A percentile compares a stretch with the other conserved stretches of the same genome.
phyloP scores from a whole-genome alignment of 2,888 invertebrate species.

The Matsumyia berberina region DNA sequence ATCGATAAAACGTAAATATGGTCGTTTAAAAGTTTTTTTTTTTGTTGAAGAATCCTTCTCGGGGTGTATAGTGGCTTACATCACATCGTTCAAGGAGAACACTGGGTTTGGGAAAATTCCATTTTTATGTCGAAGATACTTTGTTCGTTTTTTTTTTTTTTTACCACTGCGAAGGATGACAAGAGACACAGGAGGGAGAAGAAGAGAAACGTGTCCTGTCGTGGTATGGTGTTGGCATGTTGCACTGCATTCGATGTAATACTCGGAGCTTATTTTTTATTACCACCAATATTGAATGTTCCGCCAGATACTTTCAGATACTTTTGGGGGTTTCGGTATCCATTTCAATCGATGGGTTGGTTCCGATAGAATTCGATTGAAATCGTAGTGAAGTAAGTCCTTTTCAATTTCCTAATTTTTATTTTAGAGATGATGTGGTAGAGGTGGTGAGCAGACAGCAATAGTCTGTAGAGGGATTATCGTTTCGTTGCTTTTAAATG shows the following conservation, averaged over 20 bases:
- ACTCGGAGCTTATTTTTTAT: constrained; percentile 83
- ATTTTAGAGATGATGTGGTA: constrained; percentile 18
- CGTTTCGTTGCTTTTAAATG: constrained; percentile 43
- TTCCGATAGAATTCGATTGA: constrained; percentile 61
- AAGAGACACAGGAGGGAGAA: neutral
- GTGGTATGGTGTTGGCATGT: constrained; percentile 54
- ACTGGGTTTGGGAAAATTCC: constrained; percentile 44
- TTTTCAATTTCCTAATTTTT: constrained; percentile 75
- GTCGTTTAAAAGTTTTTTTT: constrained; percentile 75
- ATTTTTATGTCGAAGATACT: constrained; percentile 64
- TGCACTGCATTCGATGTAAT: constrained; percentile 79
- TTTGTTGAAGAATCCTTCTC: constrained; percentile 7
- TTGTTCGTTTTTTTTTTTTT: constrained; percentile 31
- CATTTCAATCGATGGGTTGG: constrained; percentile 46
- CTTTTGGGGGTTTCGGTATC: constrained; percentile 54
- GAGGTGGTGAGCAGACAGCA: constrained; percentile 49
- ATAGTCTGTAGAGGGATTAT: constrained; percentile 51
- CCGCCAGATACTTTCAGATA: constrained; percentile 77
- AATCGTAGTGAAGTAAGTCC: constrained; percentile 45
- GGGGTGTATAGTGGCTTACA: constrained; percentile 18
- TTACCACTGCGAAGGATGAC: neutral
- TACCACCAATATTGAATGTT: constrained; percentile 81
- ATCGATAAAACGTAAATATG: constrained; percentile 79
- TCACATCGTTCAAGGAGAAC: neutral
- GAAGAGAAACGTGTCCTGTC: constrained; percentile 30